Evolutionary conservation across 1,140 invertebrate genomes (phyloP).

Genomic region (Ephestia elutella): DNA sequence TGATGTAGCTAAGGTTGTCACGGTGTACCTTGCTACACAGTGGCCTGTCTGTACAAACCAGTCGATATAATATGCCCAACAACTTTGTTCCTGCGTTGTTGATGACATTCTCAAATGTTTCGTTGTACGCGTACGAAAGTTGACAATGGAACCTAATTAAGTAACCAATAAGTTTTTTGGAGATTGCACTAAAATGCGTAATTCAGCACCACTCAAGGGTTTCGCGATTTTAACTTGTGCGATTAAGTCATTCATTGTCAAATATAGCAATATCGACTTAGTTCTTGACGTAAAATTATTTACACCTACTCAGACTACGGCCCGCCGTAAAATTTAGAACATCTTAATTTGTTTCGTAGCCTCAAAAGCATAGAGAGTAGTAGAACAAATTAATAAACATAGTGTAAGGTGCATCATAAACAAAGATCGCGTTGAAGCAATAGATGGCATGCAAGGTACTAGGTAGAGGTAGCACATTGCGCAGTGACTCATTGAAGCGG

Average conservation of each 20-base stretch:
- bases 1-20: not conserved
- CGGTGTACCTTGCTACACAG: not conserved
- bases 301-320: too few species aligned
- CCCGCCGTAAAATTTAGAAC: too few species aligned
- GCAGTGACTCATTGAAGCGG: slow-evolving; percentile 9
- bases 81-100: slow-evolving; percentile 3
- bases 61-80: slow-evolving; percentile 40
- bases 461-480: slow-evolving; percentile 21
- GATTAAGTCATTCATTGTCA: too few species aligned
- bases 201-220: too few species aligned
- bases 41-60: slow-evolving; percentile 18
- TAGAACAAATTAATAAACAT: not conserved
- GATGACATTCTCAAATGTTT: not conserved
- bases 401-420: not conserved
- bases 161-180: too few species aligned
- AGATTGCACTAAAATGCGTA: too few species aligned
- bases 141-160: too few species aligned
- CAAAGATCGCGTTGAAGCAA: not conserved
- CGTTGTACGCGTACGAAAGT: slow-evolving; percentile 7
- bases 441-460: not conserved
- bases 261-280: too few species aligned
- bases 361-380: not conserved
- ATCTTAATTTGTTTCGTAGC: too few species aligned
- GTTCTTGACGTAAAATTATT: too few species aligned
- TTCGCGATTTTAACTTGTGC: too few species aligned